A percentile compares a stretch with the other conserved stretches of the same genome.
Conservation (phyloP, 2,113 vertebrate genomes). For the Phoenicopterus ruber region DNA sequence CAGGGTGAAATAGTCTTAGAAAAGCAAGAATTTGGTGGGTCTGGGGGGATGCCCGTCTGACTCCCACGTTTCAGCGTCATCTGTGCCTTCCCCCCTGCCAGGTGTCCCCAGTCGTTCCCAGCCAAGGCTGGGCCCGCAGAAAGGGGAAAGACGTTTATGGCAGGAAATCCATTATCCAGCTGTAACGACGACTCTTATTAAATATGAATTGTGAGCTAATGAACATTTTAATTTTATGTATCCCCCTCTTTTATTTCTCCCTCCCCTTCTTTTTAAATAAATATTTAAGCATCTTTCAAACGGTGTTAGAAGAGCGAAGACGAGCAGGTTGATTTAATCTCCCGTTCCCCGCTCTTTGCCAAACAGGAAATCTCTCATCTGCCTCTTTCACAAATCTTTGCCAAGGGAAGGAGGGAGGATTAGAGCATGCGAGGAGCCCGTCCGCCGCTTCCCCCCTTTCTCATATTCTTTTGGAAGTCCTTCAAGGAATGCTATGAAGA, state of each 20-base stretch:
- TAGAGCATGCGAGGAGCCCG: neutral
- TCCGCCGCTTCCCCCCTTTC: neutral
- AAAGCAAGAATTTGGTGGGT: neutral
- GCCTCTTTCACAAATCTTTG: neutral
- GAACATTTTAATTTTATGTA: conserved; percentile 23
- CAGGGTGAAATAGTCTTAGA: rapidly evolving
- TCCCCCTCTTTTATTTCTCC: neutral
- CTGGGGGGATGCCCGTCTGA: rapidly evolving
- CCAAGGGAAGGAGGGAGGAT: neutral
- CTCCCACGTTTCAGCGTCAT: neutral
- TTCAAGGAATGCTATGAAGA: conserved; percentile 1
- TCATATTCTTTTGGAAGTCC: neutral
- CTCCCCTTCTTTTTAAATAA: neutral
- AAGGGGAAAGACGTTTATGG: neutral
- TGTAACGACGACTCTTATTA: neutral
- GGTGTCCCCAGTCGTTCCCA: neutral
- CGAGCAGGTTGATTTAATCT: conserved; percentile 22
- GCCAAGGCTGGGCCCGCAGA: neutral
- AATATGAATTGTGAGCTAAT: neutral
- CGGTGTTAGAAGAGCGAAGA: neutral
- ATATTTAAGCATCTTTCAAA: conserved; percentile 3
- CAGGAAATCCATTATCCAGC: neutral
- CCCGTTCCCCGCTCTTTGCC: neutral
- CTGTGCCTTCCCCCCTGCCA: neutral
- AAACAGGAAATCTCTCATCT: conserved; percentile 35